phyloP scores from a whole-genome alignment of 2,797 vertebrate species.

The Darevskia mixta region DNA sequence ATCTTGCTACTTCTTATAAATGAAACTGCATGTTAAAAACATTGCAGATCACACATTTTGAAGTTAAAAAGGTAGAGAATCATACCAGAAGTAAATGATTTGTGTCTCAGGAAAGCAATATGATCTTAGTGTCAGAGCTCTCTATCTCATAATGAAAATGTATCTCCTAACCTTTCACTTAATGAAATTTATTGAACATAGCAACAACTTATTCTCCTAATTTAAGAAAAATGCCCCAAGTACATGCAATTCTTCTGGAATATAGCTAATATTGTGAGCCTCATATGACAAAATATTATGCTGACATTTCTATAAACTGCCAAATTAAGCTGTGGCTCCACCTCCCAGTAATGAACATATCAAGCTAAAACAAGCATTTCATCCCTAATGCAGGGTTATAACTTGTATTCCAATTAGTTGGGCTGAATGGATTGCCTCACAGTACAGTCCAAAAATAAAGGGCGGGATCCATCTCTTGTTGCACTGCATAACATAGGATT shows the following conservation, averaged over 20 bases:
- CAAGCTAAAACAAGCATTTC: background rate
- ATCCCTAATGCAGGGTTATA: slow-evolving; percentile 7
- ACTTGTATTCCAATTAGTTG: slow-evolving; percentile 15
- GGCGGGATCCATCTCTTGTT: background rate
- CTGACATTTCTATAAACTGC: slow-evolving; percentile 28
- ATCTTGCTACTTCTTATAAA: background rate
- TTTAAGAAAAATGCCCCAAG: background rate
- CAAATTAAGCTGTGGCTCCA: slow-evolving; percentile 13
- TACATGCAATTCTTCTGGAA: slow-evolving; percentile 5
- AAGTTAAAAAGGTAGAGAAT: background rate
- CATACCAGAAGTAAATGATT: background rate
- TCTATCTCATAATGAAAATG: background rate
- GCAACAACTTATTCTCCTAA: slow-evolving; percentile 3
- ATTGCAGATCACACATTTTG: background rate
- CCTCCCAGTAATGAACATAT: slow-evolving; percentile 17
- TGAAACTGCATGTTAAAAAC: background rate
- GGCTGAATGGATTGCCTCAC: slow-evolving; percentile 1
- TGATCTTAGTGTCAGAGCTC: slow-evolving; percentile 19
- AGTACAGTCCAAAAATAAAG: background rate
- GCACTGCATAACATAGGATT: background rate
- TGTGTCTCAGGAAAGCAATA: slow-evolving; percentile 8
- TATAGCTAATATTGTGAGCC: background rate
- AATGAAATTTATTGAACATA: slow-evolving; percentile 19
- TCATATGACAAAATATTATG: background rate
- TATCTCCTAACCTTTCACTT: slow-evolving; percentile 1